A percentile compares a stretch with the other conserved stretches of the same genome.
phyloP scores from a whole-genome alignment of 30 jellyfish, hydroid and myxozoan genomes.

The Rhopilema esculentum region DNA sequence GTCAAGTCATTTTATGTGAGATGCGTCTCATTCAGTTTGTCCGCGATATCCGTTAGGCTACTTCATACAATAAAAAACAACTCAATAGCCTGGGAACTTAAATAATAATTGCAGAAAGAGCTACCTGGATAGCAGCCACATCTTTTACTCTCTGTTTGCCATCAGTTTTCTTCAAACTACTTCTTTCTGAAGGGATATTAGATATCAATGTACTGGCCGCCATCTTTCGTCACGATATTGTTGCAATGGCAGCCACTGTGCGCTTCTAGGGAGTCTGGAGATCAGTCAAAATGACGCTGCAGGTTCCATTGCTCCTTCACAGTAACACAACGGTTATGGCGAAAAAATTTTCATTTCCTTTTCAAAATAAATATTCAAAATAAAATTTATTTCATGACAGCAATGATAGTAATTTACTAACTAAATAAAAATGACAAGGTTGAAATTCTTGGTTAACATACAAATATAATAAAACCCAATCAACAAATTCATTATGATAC shows the following conservation, averaged over 20 bases:
- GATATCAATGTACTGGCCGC: slow-evolving; percentile 78
- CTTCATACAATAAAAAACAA: too few species aligned
- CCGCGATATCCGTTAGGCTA: too few species aligned
- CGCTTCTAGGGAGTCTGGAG: slow-evolving; percentile 3
- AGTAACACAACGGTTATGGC: background rate
- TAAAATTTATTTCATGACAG: too few species aligned
- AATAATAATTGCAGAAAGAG: background rate
- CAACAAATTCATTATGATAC: too few species aligned
- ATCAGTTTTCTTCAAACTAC: slow-evolving; percentile 48
- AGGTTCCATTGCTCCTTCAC: slow-evolving; percentile 57
- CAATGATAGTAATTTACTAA: background rate
- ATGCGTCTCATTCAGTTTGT: background rate
- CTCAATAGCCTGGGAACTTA: background rate
- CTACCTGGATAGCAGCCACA: slow-evolving; percentile 71
- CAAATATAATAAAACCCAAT: too few species aligned
- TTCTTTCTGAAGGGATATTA: slow-evolving; percentile 58
- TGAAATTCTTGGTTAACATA: too few species aligned
- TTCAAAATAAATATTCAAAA: too few species aligned
- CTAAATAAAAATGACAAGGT: background rate
- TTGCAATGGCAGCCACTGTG: slow-evolving; percentile 24
- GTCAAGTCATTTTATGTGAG: background rate
- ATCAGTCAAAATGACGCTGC: slow-evolving; percentile 62
- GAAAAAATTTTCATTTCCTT: too few species aligned
- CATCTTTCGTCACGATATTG: slow-evolving; percentile 46
- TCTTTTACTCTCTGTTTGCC: slow-evolving; percentile 76